phyloP scores from a whole-genome alignment of 2,113 vertebrate genomes.

The Tetraodon nigroviridis region DNA sequence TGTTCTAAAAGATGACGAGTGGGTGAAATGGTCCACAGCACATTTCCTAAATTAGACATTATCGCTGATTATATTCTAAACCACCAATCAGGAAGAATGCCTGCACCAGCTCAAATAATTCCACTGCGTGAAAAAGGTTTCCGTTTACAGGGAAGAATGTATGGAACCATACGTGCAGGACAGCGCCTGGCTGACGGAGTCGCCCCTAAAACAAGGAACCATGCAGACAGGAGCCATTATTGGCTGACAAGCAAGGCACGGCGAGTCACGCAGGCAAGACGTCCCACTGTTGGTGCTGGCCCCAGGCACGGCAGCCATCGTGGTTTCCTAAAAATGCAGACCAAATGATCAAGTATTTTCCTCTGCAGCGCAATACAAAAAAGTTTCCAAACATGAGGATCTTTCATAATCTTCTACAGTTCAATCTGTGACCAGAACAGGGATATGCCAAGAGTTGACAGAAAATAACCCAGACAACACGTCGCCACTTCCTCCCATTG shows the following conservation, averaged over 20 bases:
- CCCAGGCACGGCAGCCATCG: not conserved
- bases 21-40: constrained; percentile 60
- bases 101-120: constrained; percentile 60
- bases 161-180: not conserved
- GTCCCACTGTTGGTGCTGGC: constrained; percentile 6
- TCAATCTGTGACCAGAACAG: too few relatives aligned
- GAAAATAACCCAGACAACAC: too few relatives aligned
- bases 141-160: constrained; percentile 16
- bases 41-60: constrained; percentile 69
- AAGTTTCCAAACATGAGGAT: too few relatives aligned
- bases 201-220: constrained; percentile 10
- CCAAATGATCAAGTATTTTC: too few relatives aligned
- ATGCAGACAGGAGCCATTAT: constrained; percentile 48
- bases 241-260: constrained; percentile 38
- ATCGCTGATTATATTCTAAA: constrained; percentile 68
- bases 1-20: constrained; percentile 55
- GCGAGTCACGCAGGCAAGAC: constrained; percentile 26
- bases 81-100: constrained; percentile 57
- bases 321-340: not conserved
- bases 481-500: too few relatives aligned
- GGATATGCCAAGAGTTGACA: too few relatives aligned
- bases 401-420: too few relatives aligned
- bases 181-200: constrained; percentile 15
- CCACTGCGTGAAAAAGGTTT: constrained; percentile 4
- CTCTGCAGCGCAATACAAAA: not conserved